Conservation (phyloP, 2,888 invertebrate genomes). For the Lasioglossum villosulum region DNA sequence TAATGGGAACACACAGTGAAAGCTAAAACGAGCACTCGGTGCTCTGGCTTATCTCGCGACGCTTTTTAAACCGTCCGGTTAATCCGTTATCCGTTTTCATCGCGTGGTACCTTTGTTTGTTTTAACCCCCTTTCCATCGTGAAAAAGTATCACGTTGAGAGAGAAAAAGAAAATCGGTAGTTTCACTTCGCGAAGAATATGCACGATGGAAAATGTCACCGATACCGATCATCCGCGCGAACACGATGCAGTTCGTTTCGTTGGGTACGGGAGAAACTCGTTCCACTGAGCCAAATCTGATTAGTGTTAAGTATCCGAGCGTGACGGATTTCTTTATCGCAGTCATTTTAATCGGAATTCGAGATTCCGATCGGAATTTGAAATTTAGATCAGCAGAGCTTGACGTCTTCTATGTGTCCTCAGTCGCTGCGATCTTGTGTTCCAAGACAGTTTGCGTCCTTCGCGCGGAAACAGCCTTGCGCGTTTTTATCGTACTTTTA, state of each 20-base stretch:
- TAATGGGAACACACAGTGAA: slow-evolving; percentile 48
- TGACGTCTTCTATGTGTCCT: background rate
- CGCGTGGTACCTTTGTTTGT: background rate
- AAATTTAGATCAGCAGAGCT: background rate
- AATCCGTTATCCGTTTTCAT: slow-evolving; percentile 25
- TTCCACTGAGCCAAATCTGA: slow-evolving; percentile 15
- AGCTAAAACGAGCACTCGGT: slow-evolving; percentile 31
- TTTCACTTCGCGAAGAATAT: background rate
- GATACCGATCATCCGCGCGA: background rate
- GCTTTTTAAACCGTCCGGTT: slow-evolving; percentile 1
- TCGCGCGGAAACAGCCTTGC: background rate
- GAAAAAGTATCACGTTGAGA: background rate
- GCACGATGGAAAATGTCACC: background rate
- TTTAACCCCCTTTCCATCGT: background rate
- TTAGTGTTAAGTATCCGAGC: background rate
- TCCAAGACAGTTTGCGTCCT: background rate
- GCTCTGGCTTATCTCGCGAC: slow-evolving; percentile 30
- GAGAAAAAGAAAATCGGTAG: background rate
- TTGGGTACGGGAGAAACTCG: slow-evolving; percentile 6
- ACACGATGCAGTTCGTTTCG: background rate
- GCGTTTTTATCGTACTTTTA: background rate
- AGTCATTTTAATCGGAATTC: background rate
- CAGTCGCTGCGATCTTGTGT: background rate
- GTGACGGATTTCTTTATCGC: background rate
- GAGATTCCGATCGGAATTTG: background rate